These are phyloP conservation scores for Zonitis immaculata DNA, from an alignment of 2,888 invertebrate genomes.

Conservation along the genomic window DNA sequence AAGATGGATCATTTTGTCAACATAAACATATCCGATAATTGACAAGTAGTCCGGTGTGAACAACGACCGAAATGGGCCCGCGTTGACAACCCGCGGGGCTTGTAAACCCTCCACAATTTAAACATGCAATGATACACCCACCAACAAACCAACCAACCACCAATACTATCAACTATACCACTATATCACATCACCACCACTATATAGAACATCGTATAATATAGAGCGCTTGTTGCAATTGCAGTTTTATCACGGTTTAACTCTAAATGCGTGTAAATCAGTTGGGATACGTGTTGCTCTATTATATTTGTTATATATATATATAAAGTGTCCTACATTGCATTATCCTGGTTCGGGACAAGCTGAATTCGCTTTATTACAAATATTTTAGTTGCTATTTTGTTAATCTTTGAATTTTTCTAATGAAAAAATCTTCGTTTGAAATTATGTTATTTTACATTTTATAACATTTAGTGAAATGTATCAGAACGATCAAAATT, in stretches of 20 bases:
- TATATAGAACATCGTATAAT: no score
- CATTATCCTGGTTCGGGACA: not conserved
- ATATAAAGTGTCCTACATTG: conserved; percentile 4
- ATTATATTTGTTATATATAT: conserved; percentile 4
- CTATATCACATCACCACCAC: no score
- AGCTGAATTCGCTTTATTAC: no score
- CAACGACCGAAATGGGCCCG: conserved; percentile 8
- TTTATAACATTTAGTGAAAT: conserved; percentile 43
- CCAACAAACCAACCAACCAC: no score
- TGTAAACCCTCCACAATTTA: conserved; percentile 21
- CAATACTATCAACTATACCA: no score
- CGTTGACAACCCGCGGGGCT: conserved; percentile 24
- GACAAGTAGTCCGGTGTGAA: conserved; percentile 19
- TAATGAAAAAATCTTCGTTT: no score
- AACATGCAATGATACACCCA: conserved; percentile 26
- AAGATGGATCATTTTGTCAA: conserved; percentile 22
- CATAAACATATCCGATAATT: conserved; percentile 17
- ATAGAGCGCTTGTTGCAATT: conserved; percentile 27
- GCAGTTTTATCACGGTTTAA: conserved; percentile 31
- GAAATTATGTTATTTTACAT: conserved; percentile 41
- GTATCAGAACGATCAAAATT: conserved; percentile 41
- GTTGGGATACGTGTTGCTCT: conserved; percentile 19
- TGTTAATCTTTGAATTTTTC: no score
- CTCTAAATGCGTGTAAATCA: conserved; percentile 28
- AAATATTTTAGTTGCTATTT: no score